Percentiles rank a stretch among this genome's conserved stretches.
These are phyloP conservation scores for Sisyra terminalis DNA, from an alignment of 2,888 invertebrate genomes.

Conservation along the genomic window DNA sequence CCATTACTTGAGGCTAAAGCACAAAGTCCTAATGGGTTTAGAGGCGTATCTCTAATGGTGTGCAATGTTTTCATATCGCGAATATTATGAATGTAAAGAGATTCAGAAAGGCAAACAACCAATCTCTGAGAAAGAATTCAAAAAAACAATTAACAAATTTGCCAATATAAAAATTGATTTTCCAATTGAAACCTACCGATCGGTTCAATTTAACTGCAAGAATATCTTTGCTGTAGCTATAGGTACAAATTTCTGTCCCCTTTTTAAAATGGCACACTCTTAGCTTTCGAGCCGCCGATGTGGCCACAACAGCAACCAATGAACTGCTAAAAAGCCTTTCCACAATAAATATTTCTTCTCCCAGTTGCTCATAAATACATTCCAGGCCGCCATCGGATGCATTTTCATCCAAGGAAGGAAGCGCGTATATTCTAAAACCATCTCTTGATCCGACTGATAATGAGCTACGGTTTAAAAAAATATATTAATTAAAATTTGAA, in stretches of 20 bases:
- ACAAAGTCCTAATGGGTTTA: constrained; percentile 84
- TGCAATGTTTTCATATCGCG: constrained; percentile 96
- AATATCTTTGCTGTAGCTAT: constrained; percentile 89
- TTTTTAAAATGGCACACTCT: constrained; percentile 96
- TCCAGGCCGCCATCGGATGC: constrained; percentile 65
- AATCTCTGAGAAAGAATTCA: constrained; percentile 45
- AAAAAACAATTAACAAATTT: no score
- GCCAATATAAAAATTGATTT: no score
- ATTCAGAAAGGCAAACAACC: constrained; percentile 94
- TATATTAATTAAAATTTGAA: constrained; percentile 8
- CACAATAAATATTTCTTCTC: constrained; percentile 78
- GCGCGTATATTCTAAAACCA: constrained; percentile 79
- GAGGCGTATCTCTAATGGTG: constrained; percentile 94
- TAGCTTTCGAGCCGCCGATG: constrained; percentile 76
- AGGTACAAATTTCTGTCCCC: constrained; percentile 95
- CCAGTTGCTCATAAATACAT: constrained; percentile 75
- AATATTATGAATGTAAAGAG: constrained; percentile 95
- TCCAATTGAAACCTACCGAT: constrained; percentile 40
- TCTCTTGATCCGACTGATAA: constrained; percentile 82
- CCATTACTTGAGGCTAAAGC: constrained; percentile 80
- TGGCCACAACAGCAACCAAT: constrained; percentile 86
- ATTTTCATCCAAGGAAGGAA: constrained; percentile 59
- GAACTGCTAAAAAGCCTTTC: constrained; percentile 95
- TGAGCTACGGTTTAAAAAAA: constrained; percentile 43
- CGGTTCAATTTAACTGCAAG: constrained; percentile 90